Conservation (phyloP, 1,140 invertebrate genomes). For the Globodera rostochiensis region DNA sequence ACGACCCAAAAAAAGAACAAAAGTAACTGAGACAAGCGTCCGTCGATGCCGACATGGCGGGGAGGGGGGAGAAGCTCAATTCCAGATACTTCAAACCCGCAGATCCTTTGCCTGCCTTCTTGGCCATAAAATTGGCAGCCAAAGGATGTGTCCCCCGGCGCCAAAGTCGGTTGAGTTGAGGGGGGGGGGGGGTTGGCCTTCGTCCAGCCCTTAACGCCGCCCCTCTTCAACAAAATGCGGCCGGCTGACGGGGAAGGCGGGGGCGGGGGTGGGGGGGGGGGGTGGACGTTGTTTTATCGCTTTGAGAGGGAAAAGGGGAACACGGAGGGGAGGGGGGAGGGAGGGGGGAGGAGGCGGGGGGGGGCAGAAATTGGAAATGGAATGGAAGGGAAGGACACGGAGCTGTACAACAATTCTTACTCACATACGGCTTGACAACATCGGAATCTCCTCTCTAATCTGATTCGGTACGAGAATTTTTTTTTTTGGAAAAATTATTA, state of each 20-base stretch:
- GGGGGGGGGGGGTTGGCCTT: too few relatives aligned
- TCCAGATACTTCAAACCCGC: not conserved
- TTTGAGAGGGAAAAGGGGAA: not conserved
- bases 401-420: too few relatives aligned
- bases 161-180: not conserved
- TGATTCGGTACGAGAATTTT: too few relatives aligned
- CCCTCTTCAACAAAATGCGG: not conserved
- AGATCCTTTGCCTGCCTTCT: not conserved
- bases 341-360: too few relatives aligned
- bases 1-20: not conserved
- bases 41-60: too few relatives aligned
- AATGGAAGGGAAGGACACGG: not conserved
- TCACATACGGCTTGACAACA: too few relatives aligned
- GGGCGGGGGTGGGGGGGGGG: too few relatives aligned
- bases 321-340: too few relatives aligned
- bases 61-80: not conserved
- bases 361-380: not conserved
- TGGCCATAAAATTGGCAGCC: not conserved
- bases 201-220: not conserved
- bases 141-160: not conserved
- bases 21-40: not conserved
- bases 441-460: too few relatives aligned
- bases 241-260: too few relatives aligned
- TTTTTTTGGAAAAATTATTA: too few relatives aligned
- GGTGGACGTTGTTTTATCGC: not conserved